These are phyloP conservation scores for Glossosoma conforme DNA, from an alignment of 1,140 invertebrate genomes.

Conservation along the genomic window DNA sequence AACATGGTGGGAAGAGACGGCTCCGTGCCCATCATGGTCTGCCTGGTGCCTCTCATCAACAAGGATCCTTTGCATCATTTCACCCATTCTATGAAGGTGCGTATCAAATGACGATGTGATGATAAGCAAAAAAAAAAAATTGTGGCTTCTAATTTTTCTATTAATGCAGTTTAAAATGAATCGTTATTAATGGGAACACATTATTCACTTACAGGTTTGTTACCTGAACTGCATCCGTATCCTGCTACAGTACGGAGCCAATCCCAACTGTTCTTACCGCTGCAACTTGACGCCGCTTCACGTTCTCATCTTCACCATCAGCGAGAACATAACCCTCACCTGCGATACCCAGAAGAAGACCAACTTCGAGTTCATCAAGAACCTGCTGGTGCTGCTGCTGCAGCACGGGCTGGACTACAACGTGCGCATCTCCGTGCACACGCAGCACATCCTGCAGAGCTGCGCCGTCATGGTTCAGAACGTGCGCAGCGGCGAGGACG, in stretches of 20 bases:
- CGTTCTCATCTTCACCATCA: constrained; percentile 67
- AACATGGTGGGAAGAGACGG: constrained; percentile 68
- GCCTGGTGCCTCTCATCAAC: constrained; percentile 68
- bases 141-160: not conserved
- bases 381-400: constrained; percentile 61
- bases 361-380: constrained; percentile 62
- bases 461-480: constrained; percentile 68
- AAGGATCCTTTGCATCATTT: constrained; percentile 70
- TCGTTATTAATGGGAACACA: no score
- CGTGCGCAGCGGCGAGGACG: constrained; percentile 58
- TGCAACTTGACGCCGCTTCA: constrained; percentile 67
- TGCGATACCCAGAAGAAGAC: constrained; percentile 57
- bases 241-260: constrained; percentile 63
- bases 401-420: constrained; percentile 67
- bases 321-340: constrained; percentile 67
- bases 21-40: constrained; percentile 68
- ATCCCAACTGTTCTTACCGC: constrained; percentile 67
- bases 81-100: constrained; percentile 69
- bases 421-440: constrained; percentile 49
- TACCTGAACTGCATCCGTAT: constrained; percentile 70
- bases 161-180: not conserved
- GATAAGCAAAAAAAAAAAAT: not conserved
- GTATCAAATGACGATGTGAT: constrained; percentile 5
- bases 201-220: constrained; percentile 53
- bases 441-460: constrained; percentile 63